Conservation (phyloP, 2,888 invertebrate species). For the Teleogryllus oceanicus region DNA sequence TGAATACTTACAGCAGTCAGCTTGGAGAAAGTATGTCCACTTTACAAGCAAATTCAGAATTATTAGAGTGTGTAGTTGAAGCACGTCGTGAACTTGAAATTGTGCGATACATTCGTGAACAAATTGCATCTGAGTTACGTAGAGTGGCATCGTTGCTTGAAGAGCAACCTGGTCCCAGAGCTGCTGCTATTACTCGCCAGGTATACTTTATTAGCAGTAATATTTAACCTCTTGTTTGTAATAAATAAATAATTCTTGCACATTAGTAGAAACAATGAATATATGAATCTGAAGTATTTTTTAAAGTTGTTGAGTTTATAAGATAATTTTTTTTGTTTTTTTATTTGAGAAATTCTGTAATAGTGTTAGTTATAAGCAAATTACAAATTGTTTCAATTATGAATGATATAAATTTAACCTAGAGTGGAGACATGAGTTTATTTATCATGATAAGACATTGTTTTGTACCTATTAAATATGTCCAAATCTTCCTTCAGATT, state of each 20-base stretch:
- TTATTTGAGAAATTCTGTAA: too few relatives aligned
- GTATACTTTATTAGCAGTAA: constrained; percentile 5
- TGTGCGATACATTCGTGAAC: constrained; percentile 30
- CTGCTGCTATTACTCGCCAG: constrained; percentile 33
- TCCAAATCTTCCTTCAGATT: too few relatives aligned
- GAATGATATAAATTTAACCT: too few relatives aligned
- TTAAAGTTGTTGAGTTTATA: neutral
- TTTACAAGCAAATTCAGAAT: neutral
- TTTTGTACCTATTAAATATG: too few relatives aligned
- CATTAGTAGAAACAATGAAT: too few relatives aligned
- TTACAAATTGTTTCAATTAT: too few relatives aligned
- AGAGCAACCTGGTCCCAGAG: constrained; percentile 30
- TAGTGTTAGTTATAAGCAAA: too few relatives aligned
- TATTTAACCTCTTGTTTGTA: too few relatives aligned
- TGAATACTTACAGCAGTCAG: constrained; percentile 31
- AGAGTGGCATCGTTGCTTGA: constrained; percentile 40
- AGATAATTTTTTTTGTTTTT: neutral
- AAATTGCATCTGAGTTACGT: constrained; percentile 38
- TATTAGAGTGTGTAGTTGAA: constrained; percentile 27
- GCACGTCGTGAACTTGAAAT: constrained; percentile 28
- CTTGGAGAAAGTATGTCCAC: constrained; percentile 18
- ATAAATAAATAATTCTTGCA: too few relatives aligned
- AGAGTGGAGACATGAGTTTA: too few relatives aligned
- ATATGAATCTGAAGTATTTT: too few relatives aligned
- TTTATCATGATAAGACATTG: too few relatives aligned